Evolutionary conservation across 1,140 invertebrate genomes (phyloP), one percentile per base, ranked within the genome.

Genomic region (Drosophila trapezifrons): DNA sequence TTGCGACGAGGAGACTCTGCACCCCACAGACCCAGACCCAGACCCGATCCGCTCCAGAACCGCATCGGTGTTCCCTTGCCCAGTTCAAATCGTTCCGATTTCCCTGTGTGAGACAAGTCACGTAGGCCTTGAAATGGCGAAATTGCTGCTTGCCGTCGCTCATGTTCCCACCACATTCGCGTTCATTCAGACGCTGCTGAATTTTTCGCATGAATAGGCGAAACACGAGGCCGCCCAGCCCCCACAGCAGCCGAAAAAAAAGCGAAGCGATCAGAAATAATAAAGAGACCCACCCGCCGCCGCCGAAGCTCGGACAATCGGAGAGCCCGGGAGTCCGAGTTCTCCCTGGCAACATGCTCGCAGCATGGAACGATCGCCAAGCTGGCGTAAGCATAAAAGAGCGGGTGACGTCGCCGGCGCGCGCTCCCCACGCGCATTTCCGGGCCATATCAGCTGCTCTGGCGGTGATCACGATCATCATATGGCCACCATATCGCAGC

Each of bases 101-200:
- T 42, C 54, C 54, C 51, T 86, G 83, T 80, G 82, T 86, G 83
- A 86, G 83, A 87, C 79, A 73, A 87, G 83, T 86, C 83, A 86
- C 83, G 83, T 86, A 86, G 83, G 83, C 83, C 83, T 86, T 86
- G 83, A 86, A 86, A 79, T 72, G 62, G 83, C 70, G 59, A 87
- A 81, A 78, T 87, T 86, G 62, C 83, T 86, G 64, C 55, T 60
- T 58, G 63, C 49, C 43, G 38, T 27, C 62, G 60, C 40, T 51
- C 72, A 63, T 46, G 18, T 67, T 72, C 76, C 56, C 81, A 74
- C 60, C 81, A 70, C 74, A 79, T 64, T 42, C 56, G 67, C 74
- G 69, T 86, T 80, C 80, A 83, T 83, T 76, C 59, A 79, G 56
- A 59, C 64, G 66, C 67, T 76, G 63, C 46, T 75, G 57, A 78